Percentiles rank a stretch among this genome's conserved stretches.
phyloP scores from a whole-genome alignment of 2,797 vertebrate genomes.

The Coracias cyanogaster region DNA sequence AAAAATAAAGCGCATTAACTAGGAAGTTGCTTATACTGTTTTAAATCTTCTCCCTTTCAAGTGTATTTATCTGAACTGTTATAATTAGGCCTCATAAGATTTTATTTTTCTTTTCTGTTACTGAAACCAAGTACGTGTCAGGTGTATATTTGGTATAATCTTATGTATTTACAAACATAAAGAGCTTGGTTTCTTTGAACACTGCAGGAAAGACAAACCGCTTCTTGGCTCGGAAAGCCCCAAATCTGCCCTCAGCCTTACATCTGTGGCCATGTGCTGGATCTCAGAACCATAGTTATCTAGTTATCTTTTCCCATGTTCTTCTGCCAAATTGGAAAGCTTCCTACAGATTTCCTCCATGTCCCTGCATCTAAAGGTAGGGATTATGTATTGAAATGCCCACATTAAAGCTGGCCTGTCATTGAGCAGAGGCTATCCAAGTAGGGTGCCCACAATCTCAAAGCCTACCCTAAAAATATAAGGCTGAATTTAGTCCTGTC shows the following conservation, averaged over 20 bases:
- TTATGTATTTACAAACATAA: not conserved
- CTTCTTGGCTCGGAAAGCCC: not conserved
- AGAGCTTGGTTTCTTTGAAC: not conserved
- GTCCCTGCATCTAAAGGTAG: not conserved
- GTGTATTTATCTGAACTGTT: not conserved
- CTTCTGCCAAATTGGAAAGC: not conserved
- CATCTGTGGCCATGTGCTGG: not conserved
- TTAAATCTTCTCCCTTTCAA: not conserved
- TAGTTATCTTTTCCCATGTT: not conserved
- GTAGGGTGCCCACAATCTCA: not conserved
- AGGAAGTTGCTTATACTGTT: not conserved
- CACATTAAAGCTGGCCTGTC: not conserved
- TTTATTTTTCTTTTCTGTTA: not conserved
- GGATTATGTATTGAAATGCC: not conserved
- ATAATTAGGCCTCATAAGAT: not conserved
- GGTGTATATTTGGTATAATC: not conserved
- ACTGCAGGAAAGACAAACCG: not conserved
- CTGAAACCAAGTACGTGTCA: not conserved
- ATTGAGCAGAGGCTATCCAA: not conserved
- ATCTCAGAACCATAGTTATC: not conserved
- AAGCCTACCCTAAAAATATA: not conserved
- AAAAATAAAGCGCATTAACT: not conserved
- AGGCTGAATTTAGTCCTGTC: not conserved
- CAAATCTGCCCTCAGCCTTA: not conserved
- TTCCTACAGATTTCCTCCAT: not conserved